Evolutionary conservation across 2,888 invertebrate species (phyloP), one percentile per base, ranked within the genome.

Genomic region (Thalpophila matura): DNA sequence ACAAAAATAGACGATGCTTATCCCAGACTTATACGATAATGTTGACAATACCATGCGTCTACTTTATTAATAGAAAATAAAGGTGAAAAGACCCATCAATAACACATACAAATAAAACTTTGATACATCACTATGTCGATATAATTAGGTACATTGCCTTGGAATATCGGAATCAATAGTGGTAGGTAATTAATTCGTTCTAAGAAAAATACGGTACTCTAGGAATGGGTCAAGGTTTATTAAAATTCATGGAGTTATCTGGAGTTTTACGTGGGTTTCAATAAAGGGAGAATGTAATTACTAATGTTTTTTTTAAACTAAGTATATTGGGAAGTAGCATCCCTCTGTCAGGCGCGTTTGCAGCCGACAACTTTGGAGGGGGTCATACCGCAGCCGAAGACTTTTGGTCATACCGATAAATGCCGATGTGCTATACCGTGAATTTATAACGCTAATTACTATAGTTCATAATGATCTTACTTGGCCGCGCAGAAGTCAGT

Each of bases 141-240:
- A 57, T 43, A 74, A 67, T 81, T 74, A n/a, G n/a, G n/a, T n/a
- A 78, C 70, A 71, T 59, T 62, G 54, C 78, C 76, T 79, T 79
- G 79, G 68, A 62, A 53, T 51, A 47, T 59, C 22, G 16, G 37
- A 63, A 75, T 66, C 75, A 56, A 74, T 74, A 63, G 10, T 12
- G 10, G 22, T 55, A n/a, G n/a, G n/a, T n/a, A 66, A 74, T 75
- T 70, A 70, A 60, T 53, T 55, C 27, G 10, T 66, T 70, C 70
- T 60, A 31, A 70, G 75, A 75, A 70, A 45, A 60, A 61, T 35
- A 22, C n/a, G 38, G 26, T 42, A 37, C 35, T 58, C 42, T 20
- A 12, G 6, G 4, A 46, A 1, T 46, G 16, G 59, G 51, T 54
- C 66, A 38, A 60, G 62, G 75, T 12, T 62, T 33, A 38, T 2